A percentile compares a stretch with the other conserved stretches of the same genome.
Conservation (phyloP, 2,888 invertebrate genomes). For the Eilema caniola region DNA sequence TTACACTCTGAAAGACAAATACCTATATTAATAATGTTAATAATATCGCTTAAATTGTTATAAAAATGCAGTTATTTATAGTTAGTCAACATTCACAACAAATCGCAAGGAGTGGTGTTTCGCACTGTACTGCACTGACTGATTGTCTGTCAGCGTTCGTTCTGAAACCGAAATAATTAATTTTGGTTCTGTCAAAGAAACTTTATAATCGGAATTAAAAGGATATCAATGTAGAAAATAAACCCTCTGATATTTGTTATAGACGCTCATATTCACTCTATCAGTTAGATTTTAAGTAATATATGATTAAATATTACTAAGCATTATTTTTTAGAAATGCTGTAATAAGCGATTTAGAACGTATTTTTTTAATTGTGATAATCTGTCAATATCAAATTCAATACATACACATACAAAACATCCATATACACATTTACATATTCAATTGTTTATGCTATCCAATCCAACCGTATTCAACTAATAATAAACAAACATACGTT, state of each 20-base stretch:
- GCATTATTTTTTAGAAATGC: not conserved
- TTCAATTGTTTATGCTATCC: constrained; percentile 31
- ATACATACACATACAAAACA: not conserved
- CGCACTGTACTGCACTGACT: constrained; percentile 26
- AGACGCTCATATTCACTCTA: not conserved
- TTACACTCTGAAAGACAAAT: constrained; percentile 38
- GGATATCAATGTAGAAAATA: not conserved
- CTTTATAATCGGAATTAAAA: constrained; percentile 7
- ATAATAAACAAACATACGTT: constrained; percentile 9
- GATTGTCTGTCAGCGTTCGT: constrained; percentile 36
- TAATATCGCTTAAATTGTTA: not conserved
- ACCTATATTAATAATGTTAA: constrained; percentile 22
- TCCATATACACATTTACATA: constrained; percentile 17
- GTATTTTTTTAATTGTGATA: constrained; percentile 46
- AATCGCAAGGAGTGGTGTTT: constrained; percentile 54
- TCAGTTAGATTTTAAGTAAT: not conserved
- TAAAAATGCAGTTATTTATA: constrained; percentile 28
- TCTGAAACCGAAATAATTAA: constrained; percentile 45
- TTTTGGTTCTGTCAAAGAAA: constrained; percentile 33
- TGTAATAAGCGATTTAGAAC: not conserved
- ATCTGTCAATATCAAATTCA: constrained; percentile 50
- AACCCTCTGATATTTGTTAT: not conserved
- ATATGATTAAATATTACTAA: not conserved
- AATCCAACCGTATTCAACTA: not conserved
- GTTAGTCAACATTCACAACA: constrained; percentile 38